These are phyloP conservation scores for Monopterus albus DNA, from an alignment of 2,113 vertebrate species.

Conservation along the genomic window DNA sequence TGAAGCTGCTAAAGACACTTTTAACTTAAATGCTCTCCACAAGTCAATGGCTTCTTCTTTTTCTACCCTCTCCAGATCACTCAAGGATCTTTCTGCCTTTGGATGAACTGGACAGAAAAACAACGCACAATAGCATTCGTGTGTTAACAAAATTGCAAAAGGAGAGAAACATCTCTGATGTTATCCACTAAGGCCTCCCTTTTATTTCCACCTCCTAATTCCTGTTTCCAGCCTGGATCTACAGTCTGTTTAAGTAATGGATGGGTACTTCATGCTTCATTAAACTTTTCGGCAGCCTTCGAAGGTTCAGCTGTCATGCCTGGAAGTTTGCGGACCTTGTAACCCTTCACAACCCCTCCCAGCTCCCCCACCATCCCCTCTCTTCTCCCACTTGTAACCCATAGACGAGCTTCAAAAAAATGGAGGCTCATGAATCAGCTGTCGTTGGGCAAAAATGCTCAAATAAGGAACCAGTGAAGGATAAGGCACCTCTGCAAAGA, in stretches of 20 bases:
- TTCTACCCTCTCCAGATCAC: slow-evolving; percentile 53
- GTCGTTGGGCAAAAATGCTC: slow-evolving; percentile 90
- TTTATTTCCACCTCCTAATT: slow-evolving; percentile 41
- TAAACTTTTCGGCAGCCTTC: slow-evolving; percentile 76
- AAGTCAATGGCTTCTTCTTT: background rate
- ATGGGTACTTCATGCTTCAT: slow-evolving; percentile 45
- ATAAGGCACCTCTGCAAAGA: slow-evolving; percentile 88
- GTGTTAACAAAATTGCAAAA: slow-evolving; percentile 57
- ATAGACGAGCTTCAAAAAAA: slow-evolving; percentile 76
- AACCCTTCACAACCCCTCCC: slow-evolving; percentile 51
- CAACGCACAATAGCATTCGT: slow-evolving; percentile 7
- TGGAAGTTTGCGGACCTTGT: slow-evolving; percentile 76
- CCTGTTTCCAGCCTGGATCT: slow-evolving; percentile 56
- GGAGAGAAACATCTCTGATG: slow-evolving; percentile 64
- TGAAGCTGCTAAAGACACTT: background rate
- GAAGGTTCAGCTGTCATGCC: slow-evolving; percentile 81
- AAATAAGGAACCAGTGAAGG: slow-evolving; percentile 87
- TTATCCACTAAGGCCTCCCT: slow-evolving; percentile 25
- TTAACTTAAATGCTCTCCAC: background rate
- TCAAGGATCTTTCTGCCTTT: slow-evolving; percentile 39
- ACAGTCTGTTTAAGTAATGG: slow-evolving; percentile 56
- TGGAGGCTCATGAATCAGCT: slow-evolving; percentile 92
- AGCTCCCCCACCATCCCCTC: slow-evolving; percentile 19
- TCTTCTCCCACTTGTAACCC: slow-evolving; percentile 18
- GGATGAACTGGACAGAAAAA: slow-evolving; percentile 45